Conservation (phyloP, 2,113 vertebrate genomes). For the Phyllostomus hastatus region DNA sequence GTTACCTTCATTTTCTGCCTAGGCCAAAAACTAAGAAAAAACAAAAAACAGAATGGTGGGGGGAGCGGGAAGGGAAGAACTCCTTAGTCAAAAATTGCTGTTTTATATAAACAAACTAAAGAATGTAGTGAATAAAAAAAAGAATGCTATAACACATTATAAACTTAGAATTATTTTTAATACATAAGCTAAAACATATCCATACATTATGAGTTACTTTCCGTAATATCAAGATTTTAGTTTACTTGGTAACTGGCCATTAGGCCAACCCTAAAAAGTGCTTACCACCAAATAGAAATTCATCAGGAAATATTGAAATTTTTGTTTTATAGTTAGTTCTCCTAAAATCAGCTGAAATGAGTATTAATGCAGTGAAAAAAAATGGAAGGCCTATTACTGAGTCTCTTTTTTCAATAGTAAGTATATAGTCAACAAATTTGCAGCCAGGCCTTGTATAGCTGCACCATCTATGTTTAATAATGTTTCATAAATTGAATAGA, state of each 20-base stretch:
- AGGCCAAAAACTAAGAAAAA: background rate
- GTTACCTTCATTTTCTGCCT: slow-evolving; percentile 11
- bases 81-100: background rate
- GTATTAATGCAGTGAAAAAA: background rate
- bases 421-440: background rate
- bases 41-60: background rate
- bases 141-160: background rate
- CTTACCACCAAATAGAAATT: background rate
- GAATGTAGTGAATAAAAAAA: background rate
- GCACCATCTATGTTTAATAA: background rate
- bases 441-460: background rate
- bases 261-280: background rate
- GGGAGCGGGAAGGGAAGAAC: background rate
- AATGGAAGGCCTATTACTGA: background rate
- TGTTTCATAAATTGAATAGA: background rate
- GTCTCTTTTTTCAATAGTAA: background rate
- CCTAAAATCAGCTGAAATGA: background rate
- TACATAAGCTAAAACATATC: background rate
- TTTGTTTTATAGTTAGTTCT: background rate
- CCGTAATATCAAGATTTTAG: background rate
- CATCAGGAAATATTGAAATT: background rate
- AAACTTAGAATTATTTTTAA: background rate
- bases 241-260: background rate
- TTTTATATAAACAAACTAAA: background rate
- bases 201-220: background rate